Percentiles rank a stretch among this genome's conserved stretches.
Evolutionary conservation across 92 coral and sea anemone species (phyloP).

Genomic region (Epizoanthus stellaris): DNA sequence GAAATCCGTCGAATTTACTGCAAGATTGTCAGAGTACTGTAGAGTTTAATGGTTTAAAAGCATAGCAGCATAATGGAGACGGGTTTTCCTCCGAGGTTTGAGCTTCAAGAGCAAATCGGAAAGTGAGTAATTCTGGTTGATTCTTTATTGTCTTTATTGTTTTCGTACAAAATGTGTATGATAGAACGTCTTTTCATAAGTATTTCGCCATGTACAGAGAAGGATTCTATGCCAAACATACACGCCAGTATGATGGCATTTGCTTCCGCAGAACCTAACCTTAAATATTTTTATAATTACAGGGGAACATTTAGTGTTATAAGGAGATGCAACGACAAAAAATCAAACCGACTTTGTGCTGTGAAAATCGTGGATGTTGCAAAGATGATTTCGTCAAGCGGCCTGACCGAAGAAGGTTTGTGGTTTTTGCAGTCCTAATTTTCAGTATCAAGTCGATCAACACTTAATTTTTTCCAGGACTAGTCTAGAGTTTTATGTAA

Average conservation of each 20-base stretch:
- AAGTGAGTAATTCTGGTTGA: constrained; percentile 72
- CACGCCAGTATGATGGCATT: not conserved
- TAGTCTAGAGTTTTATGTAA: not conserved
- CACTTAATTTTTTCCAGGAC: constrained; percentile 10
- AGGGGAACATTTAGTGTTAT: constrained; percentile 99
- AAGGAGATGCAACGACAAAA: constrained; percentile 94
- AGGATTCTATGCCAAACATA: not conserved
- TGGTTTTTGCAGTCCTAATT: constrained; percentile 10
- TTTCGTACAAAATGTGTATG: constrained; percentile 20
- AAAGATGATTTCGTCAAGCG: constrained; percentile 94
- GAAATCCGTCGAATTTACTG: constrained; percentile 23
- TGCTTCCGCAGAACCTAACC: not conserved
- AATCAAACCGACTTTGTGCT: constrained; percentile 88
- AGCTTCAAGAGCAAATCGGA: constrained; percentile 97
- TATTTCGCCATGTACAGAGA: constrained; percentile 29
- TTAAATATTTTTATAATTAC: constrained; percentile 28
- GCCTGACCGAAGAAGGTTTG: constrained; percentile 93
- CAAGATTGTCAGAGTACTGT: constrained; percentile 8
- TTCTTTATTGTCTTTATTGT: not conserved
- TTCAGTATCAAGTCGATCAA: constrained; percentile 17
- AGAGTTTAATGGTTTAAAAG: constrained; percentile 31
- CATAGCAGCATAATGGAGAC: constrained; percentile 75
- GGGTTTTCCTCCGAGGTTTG: constrained; percentile 97
- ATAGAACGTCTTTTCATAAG: not conserved
- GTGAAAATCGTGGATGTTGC: constrained; percentile 95